A percentile compares a stretch with the other conserved stretches of the same genome.
These are phyloP conservation scores for Lithophane ornitopus DNA, from an alignment of 2,888 invertebrate species.

Conservation along the genomic window DNA sequence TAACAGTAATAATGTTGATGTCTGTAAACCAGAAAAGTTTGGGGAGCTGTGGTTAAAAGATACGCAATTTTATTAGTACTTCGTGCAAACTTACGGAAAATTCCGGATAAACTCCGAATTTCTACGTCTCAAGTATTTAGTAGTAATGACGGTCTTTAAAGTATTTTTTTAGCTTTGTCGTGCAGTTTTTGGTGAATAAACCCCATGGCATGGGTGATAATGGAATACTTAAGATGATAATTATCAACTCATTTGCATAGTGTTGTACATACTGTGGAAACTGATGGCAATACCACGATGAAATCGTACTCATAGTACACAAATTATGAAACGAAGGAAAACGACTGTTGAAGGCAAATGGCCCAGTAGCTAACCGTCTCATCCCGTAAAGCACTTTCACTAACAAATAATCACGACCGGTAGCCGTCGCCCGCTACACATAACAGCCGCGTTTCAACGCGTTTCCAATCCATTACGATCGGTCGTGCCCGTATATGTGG, in stretches of 20 bases:
- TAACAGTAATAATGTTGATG: constrained; percentile 47
- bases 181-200: constrained; percentile 2
- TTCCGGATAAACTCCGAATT: constrained; percentile 30
- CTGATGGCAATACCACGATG: too few species aligned
- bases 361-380: background rate
- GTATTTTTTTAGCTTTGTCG: background rate
- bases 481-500: constrained; percentile 17
- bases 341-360: background rate
- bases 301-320: background rate
- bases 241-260: background rate
- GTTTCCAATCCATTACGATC: constrained; percentile 63
- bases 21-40: constrained; percentile 42
- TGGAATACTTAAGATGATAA: background rate
- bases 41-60: constrained; percentile 47
- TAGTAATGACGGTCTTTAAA: background rate
- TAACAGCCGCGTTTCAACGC: constrained; percentile 21
- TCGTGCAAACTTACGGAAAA: constrained; percentile 35
- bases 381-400: background rate
- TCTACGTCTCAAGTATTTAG: constrained; percentile 30
- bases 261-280: background rate
- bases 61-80: constrained; percentile 48
- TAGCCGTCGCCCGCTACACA: constrained; percentile 26
- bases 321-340: background rate
- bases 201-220: background rate
- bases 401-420: constrained; percentile 8